Evolutionary conservation across 2,113 vertebrate genomes (phyloP).

Genomic region (Hiodon alosoides): DNA sequence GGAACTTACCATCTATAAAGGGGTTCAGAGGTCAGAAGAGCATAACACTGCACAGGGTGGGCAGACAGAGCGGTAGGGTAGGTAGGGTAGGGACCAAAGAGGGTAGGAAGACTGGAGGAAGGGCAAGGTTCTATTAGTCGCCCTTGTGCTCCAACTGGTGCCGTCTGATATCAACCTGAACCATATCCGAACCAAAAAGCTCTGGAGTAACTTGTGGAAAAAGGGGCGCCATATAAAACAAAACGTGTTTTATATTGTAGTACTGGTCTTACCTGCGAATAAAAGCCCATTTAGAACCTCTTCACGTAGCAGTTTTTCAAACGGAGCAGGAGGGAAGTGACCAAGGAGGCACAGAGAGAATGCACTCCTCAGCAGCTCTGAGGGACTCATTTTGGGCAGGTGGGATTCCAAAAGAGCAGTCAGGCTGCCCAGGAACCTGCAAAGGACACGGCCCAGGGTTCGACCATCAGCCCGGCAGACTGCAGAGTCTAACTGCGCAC

Average conservation of each 20-base stretch:
- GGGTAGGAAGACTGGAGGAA: not conserved
- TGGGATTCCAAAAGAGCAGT: conserved; percentile 57
- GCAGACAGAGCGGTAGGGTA: not conserved
- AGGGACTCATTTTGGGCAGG: conserved; percentile 60
- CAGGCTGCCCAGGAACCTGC: conserved; percentile 74
- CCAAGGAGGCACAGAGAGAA: conserved; percentile 69
- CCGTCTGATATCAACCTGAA: too few relatives aligned
- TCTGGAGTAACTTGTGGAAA: too few relatives aligned
- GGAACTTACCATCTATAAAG: conserved; percentile 37
- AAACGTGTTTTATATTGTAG: too few relatives aligned
- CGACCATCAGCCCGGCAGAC: not conserved
- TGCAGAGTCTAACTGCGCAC: not conserved
- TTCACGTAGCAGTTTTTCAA: conserved; percentile 70
- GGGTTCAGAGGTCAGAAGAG: not conserved
- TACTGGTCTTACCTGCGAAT: conserved; percentile 49
- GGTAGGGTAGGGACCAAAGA: not conserved
- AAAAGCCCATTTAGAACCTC: conserved; percentile 51
- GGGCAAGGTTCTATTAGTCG: too few relatives aligned
- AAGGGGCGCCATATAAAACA: too few relatives aligned
- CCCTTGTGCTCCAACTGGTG: too few relatives aligned
- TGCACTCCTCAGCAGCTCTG: conserved; percentile 59
- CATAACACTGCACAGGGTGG: not conserved
- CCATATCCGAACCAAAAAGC: too few relatives aligned
- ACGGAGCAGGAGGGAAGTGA: conserved; percentile 60
- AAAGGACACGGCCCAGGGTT: not conserved